phyloP scores from a whole-genome alignment of 2,113 vertebrate species.

The Apodemus sylvaticus region DNA sequence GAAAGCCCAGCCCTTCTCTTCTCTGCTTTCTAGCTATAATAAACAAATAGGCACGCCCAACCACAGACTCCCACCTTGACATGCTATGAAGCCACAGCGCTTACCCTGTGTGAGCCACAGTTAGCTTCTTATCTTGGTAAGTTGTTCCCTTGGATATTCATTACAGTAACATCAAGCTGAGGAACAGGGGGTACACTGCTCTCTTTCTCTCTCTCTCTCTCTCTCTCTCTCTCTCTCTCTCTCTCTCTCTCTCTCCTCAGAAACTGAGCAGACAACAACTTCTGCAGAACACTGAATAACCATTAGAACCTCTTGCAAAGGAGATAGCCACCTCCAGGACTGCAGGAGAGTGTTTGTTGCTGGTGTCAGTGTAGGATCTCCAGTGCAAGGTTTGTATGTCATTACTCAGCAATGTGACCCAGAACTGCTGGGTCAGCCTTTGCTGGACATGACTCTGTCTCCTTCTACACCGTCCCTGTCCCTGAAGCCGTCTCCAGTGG shows the following conservation, averaged over 20 bases:
- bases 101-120: not conserved
- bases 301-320: not conserved
- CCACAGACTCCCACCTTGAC: not conserved
- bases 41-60: not conserved
- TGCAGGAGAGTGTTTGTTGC: not conserved
- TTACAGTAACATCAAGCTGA: not conserved
- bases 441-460: not conserved
- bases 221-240: no score
- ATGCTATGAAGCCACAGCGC: not conserved
- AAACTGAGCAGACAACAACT: not conserved
- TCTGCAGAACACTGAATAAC: not conserved
- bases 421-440: not conserved
- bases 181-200: not conserved
- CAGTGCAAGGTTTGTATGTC: no score
- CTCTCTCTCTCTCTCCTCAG: not conserved
- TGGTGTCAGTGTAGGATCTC: not conserved
- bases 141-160: not conserved
- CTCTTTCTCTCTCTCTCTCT: not conserved
- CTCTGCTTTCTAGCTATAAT: not conserved
- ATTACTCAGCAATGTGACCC: no score
- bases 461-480: not conserved
- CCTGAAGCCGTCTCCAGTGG: not conserved
- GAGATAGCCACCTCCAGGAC: not conserved
- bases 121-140: not conserved
- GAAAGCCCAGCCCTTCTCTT: not conserved